Base-by-base conservation (phyloP, 2,888 invertebrate species). In the Drosophila mimetica region DNA sequence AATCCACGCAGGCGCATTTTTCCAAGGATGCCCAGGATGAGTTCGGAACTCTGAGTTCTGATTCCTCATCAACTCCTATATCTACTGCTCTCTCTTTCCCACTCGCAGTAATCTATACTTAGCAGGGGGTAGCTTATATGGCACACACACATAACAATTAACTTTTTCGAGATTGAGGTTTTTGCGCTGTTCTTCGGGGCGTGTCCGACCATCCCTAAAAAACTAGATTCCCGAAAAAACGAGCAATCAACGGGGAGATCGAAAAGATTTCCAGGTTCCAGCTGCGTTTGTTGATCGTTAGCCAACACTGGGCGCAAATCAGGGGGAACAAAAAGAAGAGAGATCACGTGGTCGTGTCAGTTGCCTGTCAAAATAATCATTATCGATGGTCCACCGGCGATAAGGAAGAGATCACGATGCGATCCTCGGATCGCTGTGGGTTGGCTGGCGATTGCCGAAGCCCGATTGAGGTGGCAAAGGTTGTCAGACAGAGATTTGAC, bases 1-100 rank as follows among this genome's bases (percentile, higher is more conserved):
- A 67, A 63, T 81, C 74, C 72, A 80, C 86, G 81, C 86, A 81
- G 83, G 80, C 86, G 81, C 86, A 76, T 16, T 48, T 32, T 13
- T 20, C 18, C 59, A 32, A 39, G 42, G 65, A 67, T 67, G 53
- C 44, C 59, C 52, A 46, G 28, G 28, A 52, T 50, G 41, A 52
- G 34, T 37, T 22, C 41, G 42, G 50, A 18, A 13, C 28, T 34
- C 51, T 5, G n/a, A 18, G 25, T n/a, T 20, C 55, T 52, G 55
- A 37, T 18, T 37, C 51, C 64, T 37, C 51, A 65, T 64, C 41
- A 41, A 41, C 28, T 58, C 63, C 63, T 34, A 32, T 28, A 39
- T 61, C 44, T 61, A 28, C 14, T 4, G n/a, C 22, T 11, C n/a
- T 7, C 47, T 47, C 55, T 25, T 3, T 51, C 5, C 3, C 16